Evolutionary conservation across 2,888 invertebrate genomes (phyloP).

Genomic region (Phyto melanocephala): DNA sequence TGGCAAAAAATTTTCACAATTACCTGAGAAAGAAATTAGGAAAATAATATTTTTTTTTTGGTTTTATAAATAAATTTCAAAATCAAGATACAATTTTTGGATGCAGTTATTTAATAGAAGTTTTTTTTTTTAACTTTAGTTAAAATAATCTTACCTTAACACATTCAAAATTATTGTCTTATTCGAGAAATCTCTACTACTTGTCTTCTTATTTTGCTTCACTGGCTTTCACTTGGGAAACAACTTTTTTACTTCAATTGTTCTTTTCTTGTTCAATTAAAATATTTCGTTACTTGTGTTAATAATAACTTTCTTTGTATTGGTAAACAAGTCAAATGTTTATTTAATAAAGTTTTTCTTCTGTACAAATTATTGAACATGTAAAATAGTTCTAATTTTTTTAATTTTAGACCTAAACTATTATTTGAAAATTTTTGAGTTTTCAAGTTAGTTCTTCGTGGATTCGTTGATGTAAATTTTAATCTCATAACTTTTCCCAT

Average conservation of each 20-base stretch:
- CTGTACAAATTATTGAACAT: slow-evolving; percentile 77
- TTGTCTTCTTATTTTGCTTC: background rate
- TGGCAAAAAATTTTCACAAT: too few relatives aligned
- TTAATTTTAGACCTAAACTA: slow-evolving; percentile 70
- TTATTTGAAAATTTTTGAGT: slow-evolving; percentile 58
- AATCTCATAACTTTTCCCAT: slow-evolving; percentile 77
- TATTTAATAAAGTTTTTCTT: slow-evolving; percentile 72
- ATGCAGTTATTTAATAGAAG: too few relatives aligned
- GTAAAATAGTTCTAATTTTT: slow-evolving; percentile 75
- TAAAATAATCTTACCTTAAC: too few relatives aligned
- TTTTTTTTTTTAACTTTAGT: too few relatives aligned
- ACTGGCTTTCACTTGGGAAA: background rate
- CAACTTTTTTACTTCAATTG: too few relatives aligned
- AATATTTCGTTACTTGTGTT: slow-evolving; percentile 60
- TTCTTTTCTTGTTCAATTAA: background rate
- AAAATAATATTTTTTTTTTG: too few relatives aligned
- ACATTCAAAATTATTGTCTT: too few relatives aligned
- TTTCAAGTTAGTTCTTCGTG: slow-evolving; percentile 35
- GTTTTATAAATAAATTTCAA: too few relatives aligned
- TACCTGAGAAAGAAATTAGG: too few relatives aligned
- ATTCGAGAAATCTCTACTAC: too few relatives aligned
- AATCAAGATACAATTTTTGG: too few relatives aligned
- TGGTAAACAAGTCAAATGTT: slow-evolving; percentile 60
- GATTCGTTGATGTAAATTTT: slow-evolving; percentile 64
- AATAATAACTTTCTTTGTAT: slow-evolving; percentile 63